These are phyloP conservation scores for Xanthia togata DNA, from an alignment of 2,888 invertebrate species.

Conservation along the genomic window DNA sequence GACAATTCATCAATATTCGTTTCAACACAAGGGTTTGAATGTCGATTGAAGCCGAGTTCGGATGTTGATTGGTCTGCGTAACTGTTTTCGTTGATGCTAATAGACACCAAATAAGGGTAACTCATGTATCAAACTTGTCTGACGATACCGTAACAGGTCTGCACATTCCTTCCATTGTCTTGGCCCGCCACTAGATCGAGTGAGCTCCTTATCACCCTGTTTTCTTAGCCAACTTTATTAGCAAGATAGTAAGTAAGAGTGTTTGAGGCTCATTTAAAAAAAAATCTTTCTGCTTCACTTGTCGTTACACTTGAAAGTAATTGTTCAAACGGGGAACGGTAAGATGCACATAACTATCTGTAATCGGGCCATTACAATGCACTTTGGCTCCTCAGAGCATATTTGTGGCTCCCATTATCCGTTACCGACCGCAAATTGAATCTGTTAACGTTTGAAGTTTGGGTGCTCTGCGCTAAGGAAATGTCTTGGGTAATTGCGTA, in stretches of 20 bases:
- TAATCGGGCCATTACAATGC: constrained; percentile 71
- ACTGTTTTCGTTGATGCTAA: not conserved
- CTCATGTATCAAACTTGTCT: not conserved
- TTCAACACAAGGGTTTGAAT: constrained; percentile 7
- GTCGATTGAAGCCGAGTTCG: too few species aligned
- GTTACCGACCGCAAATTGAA: constrained; percentile 76
- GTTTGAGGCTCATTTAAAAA: not conserved
- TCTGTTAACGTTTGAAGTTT: constrained; percentile 76
- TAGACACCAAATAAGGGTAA: not conserved
- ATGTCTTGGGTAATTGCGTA: constrained; percentile 55
- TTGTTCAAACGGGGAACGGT: constrained; percentile 36
- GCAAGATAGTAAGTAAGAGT: not conserved
- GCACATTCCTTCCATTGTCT: not conserved
- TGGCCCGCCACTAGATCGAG: not conserved
- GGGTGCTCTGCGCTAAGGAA: constrained; percentile 56
- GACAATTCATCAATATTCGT: constrained; percentile 19
- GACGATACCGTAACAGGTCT: not conserved
- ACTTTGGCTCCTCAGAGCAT: constrained; percentile 71
- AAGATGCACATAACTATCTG: constrained; percentile 60
- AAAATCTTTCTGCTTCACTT: not conserved
- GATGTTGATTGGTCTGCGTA: not conserved
- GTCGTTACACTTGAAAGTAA: constrained; percentile 41
- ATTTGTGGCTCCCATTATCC: constrained; percentile 75
- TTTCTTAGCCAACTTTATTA: not conserved
- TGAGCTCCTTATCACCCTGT: not conserved